A percentile compares a stretch with the other conserved stretches of the same genome.
Conservation (phyloP, 2,113 vertebrate species). For the Oryzias javanicus region DNA sequence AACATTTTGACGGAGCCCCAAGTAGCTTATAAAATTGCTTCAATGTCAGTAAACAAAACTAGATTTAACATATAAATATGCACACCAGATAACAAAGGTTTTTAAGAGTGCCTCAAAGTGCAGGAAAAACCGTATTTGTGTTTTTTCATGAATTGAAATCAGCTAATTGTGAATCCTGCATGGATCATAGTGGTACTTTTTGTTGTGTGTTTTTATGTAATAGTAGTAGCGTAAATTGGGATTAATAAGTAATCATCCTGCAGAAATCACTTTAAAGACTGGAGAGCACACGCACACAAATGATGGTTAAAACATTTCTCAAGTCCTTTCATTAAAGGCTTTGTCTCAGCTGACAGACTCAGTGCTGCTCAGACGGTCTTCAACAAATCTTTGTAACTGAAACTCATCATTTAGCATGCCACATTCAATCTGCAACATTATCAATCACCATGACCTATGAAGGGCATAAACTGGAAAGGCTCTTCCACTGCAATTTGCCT, state of each 20-base stretch:
- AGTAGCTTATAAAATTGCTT: no score
- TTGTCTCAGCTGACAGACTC: constrained; percentile 7
- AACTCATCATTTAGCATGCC: constrained; percentile 3
- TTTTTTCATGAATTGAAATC: no score
- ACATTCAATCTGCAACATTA: constrained; percentile 12
- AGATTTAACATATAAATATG: no score
- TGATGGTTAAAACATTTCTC: constrained; percentile 1
- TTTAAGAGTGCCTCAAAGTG: no score
- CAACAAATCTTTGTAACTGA: constrained; percentile 11
- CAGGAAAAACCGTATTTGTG: no score
- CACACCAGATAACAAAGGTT: no score
- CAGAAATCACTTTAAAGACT: constrained; percentile 9
- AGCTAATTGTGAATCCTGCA: no score
- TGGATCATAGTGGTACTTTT: no score
- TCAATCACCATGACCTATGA: constrained; percentile 8
- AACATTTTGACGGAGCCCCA: no score
- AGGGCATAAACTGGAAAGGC: not conserved
- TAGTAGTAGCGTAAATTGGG: no score
- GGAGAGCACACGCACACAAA: not conserved
- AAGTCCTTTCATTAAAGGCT: constrained; percentile 12
- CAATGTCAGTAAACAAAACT: no score
- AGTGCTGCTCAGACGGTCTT: constrained; percentile 5
- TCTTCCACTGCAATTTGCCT: constrained; percentile 1
- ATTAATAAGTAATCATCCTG: not conserved
- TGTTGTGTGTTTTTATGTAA: no score